A percentile compares a stretch with the other conserved stretches of the same genome.
Evolutionary conservation across 1,140 invertebrate species (phyloP).

Genomic region (Chironomus striatipennis): DNA sequence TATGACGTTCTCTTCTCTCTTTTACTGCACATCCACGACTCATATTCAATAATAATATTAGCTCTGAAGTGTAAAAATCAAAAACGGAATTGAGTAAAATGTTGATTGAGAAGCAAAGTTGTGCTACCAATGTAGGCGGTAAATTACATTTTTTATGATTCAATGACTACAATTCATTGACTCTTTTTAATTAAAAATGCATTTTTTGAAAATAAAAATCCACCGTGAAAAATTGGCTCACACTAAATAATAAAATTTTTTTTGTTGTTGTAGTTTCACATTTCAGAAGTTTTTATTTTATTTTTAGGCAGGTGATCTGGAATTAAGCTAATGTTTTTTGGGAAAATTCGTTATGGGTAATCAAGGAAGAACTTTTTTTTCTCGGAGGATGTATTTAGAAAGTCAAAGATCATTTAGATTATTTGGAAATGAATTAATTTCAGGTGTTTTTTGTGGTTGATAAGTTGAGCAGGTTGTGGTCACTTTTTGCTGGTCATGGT

Average conservation of each 20-base stretch:
- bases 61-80: too few relatives aligned
- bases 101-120: neutral
- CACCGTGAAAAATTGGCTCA: conserved; percentile 14
- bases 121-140: neutral
- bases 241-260: neutral
- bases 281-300: neutral
- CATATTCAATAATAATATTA: too few relatives aligned
- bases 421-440: too few relatives aligned
- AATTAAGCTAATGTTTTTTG: neutral
- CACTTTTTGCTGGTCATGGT: too few relatives aligned
- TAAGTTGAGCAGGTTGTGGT: too few relatives aligned
- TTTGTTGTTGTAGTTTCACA: neutral
- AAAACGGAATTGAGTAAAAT: too few relatives aligned
- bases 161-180: neutral
- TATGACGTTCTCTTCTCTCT: too few relatives aligned
- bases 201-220: neutral
- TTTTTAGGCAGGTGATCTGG: neutral
- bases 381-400: too few relatives aligned
- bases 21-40: too few relatives aligned
- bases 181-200: conserved; percentile 19
- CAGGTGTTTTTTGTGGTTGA: too few relatives aligned
- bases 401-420: too few relatives aligned
- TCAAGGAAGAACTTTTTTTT: neutral
- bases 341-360: neutral
- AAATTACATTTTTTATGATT: neutral